Base-by-base conservation (phyloP, 1,140 invertebrate genomes). In the Aphis craccivora region DNA sequence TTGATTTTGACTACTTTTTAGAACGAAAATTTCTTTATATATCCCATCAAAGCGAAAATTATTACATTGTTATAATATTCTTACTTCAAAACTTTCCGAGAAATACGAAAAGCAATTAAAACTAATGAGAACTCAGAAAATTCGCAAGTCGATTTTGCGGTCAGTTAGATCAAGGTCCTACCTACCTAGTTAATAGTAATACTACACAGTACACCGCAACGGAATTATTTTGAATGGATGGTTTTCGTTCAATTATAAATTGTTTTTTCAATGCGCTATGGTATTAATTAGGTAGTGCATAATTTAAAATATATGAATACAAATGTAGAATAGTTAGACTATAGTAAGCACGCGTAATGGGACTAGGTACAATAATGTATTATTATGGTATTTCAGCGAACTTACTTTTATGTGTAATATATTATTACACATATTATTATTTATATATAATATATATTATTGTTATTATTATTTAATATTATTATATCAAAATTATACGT, bases 1-100 rank as follows among this genome's bases (percentile, higher is more conserved):
- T 83, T 83, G 35, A 83, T 37, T 37, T 37, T 23, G 18, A 37
- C 35, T 43, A 14, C 60, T n/a, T 76, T 76, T 76, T n/a, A n/a
- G 40, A 43, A 43, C 23, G 22, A 43, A 84, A 40, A 2, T 84
- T 84, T 37, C 76, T 76, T 76, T 76, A n/a, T 83, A 84, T 11
- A 40, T 23, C 37, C 4, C 37, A 43, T 43, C 83, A 43, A 84
- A 84, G 40, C 30, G 30, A 76, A 84, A 2, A 84, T 11, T 30
- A 84, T 40, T 84, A 84, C 83, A 43, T 84, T 84, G 76, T 83
- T 83, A 83, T 76, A 83, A 40, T 84, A 84, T 84, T 84, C 37
- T 84, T 40, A 84, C 22, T 84, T 1, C 3, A 43, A 9, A 43
- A n/a, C 45, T 87, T 20, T 18, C n/a, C 1, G 43, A 9, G 43